Base-by-base conservation (phyloP, 1,140 invertebrate species). In the Euura saliciscinereae region DNA sequence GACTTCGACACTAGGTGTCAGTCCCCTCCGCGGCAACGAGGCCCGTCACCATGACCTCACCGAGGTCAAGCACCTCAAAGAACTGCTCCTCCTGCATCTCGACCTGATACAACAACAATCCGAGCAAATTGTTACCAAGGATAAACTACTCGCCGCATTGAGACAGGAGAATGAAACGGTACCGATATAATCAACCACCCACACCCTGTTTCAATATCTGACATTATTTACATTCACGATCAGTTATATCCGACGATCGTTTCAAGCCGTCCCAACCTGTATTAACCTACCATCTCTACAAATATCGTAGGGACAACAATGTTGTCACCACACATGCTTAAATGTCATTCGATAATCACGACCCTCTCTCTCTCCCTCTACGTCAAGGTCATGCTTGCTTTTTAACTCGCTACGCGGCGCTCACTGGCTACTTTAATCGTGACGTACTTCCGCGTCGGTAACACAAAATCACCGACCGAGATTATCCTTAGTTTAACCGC, bases 91-190 rank as follows among this genome's bases (percentile, higher is more conserved):
- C n/a, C 83, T 92, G n/a, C 92, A 94, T 83, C 84, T 93, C 70
- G 92, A 93, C 82, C 82, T 93, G 46, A 93, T 94, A 78, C 92
- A 93, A 83, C 92, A 93, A 79, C 92, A 94, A 79, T 91, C 91
- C 51, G 92, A 94, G 77, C 90, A 91, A 74, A 87, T 93, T 74
- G 83, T 90, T 72, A 89, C 89, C 74, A 93, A 93, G 85, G 92
- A 93, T 76, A 92, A 91, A 78, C 86, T 90, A 43, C 85, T 93
- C 45, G 85, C 87, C 67, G 84, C 88, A 66, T 82, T 92, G n/a
- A 86, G 89, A 77, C 88, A 91, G 80, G 91, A 93, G 84, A 92
- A 92, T 84, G 91, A 92, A 85, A 90, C 89, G 87, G 28, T 28
- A 28, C 28, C 28, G 28, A 28, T 82, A 79, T 76, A n/a, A 13